phyloP scores from a whole-genome alignment of 2,113 vertebrate genomes.

The Toxotes chatareus region DNA sequence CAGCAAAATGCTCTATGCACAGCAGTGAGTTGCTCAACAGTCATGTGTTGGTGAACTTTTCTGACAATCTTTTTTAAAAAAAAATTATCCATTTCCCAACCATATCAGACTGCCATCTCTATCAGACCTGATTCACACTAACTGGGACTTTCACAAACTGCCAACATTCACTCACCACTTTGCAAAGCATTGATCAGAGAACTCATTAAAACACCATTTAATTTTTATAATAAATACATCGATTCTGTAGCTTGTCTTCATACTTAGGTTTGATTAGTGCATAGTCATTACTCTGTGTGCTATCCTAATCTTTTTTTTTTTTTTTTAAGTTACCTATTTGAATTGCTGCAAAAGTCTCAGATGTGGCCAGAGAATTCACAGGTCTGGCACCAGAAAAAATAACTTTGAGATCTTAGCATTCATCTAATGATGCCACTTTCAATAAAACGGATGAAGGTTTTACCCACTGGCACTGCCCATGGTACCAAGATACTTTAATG shows the following conservation, averaged over 20 bases:
- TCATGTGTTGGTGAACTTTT: slow-evolving; percentile 20
- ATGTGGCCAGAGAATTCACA: neutral
- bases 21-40: neutral
- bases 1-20: neutral
- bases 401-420: neutral
- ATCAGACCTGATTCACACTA: neutral
- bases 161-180: neutral
- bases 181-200: neutral
- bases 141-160: slow-evolving; percentile 1
- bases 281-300: too few species aligned
- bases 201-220: neutral
- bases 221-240: too few species aligned
- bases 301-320: too few species aligned
- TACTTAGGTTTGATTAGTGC: too few species aligned
- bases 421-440: neutral
- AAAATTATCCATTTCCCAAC: neutral
- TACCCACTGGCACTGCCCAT: neutral
- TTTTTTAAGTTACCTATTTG: neutral
- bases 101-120: neutral
- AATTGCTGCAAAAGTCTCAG: neutral
- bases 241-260: too few species aligned
- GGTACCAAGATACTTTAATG: slow-evolving; percentile 1
- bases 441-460: neutral
- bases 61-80: neutral
- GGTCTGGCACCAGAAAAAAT: neutral